A percentile compares a stretch with the other conserved stretches of the same genome.
phyloP scores from a whole-genome alignment of 1,140 invertebrate species.

The Hypothenemus hampei region DNA sequence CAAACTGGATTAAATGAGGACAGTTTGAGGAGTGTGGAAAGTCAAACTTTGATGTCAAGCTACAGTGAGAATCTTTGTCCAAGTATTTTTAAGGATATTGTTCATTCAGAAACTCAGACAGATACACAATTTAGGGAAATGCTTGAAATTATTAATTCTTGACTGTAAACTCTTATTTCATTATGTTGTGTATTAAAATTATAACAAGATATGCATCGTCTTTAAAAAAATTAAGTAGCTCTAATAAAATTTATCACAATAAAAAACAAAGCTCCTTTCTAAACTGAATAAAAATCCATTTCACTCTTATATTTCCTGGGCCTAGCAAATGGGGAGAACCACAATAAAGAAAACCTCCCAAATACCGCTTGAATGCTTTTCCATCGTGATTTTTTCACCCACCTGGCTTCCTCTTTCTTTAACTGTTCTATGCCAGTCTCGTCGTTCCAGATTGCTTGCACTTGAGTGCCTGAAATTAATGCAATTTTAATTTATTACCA shows the following conservation, averaged over 20 bases:
- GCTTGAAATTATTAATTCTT: constrained; percentile 43
- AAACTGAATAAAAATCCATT: constrained; percentile 66
- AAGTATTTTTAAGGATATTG: constrained; percentile 31
- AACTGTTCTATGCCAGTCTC: constrained; percentile 96
- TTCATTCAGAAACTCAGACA: constrained; percentile 43
- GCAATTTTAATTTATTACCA: background rate
- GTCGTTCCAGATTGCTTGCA: constrained; percentile 98
- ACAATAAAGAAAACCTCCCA: constrained; percentile 85
- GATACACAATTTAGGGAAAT: constrained; percentile 40
- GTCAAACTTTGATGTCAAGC: constrained; percentile 40
- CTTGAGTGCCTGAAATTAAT: constrained; percentile 50
- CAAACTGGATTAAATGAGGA: constrained; percentile 50
- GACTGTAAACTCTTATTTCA: too few species aligned
- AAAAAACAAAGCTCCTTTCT: too few species aligned
- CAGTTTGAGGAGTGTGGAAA: constrained; percentile 41
- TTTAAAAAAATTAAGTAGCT: too few species aligned
- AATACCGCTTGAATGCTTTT: constrained; percentile 93
- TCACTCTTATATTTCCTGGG: constrained; percentile 71
- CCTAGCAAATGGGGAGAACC: constrained; percentile 92
- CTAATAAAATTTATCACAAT: too few species aligned
- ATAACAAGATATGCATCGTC: too few species aligned
- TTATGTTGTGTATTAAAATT: too few species aligned
- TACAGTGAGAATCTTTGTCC: constrained; percentile 16
- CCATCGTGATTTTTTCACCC: constrained; percentile 87
- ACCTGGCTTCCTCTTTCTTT: constrained; percentile 88